Evolutionary conservation across 2,888 invertebrate species (phyloP), one percentile per base, ranked within the genome.

Genomic region (Desoria tigrina): DNA sequence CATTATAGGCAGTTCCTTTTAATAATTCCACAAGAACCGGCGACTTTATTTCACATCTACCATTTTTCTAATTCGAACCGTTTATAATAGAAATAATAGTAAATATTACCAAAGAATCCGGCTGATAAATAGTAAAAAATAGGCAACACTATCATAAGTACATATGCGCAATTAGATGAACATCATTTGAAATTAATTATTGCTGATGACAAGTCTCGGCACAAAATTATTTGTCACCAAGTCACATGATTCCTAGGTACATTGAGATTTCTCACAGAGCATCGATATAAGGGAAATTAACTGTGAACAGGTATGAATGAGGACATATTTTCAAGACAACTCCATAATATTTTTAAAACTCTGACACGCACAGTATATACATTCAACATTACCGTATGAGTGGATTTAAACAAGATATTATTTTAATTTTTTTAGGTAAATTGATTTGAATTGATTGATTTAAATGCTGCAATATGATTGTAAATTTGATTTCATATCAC

Each of bases 141-240:
- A 57, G 56, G 26, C 24, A 57, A 57, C 23, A 37, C 56, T 57
- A 57, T 55, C 21, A 18, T 18, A 45, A 45, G 16, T 45, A 45
- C 45, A 45, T 45, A 45, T 45, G 45, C 45, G 45, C 45, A 51
- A 51, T 55, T 11, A 27, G 26, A 28, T 55, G 55, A 55, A 55
- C 32, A 55, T 55, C 27, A 55, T n/a, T n/a, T 23, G 55, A 55
- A 57, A 57, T 32, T 57, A 57, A 57, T 57, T 57, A 57, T 57
- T 57, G 56, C 56, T 57, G 56, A 37, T 57, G 42, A 57, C 56
- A 57, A 57, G n/a, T 57, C 42, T 39, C 42, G 32, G 39, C 32
- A 14, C 37, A 37, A 37, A 37, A 57, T 21, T 57, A 57, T 57
- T 57, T 57, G 56, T 57, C 56, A 57, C 56, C 56, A 57, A 57